These are phyloP conservation scores for Phyllotreta striolata DNA, from an alignment of 2,888 invertebrate species.

Conservation along the genomic window DNA sequence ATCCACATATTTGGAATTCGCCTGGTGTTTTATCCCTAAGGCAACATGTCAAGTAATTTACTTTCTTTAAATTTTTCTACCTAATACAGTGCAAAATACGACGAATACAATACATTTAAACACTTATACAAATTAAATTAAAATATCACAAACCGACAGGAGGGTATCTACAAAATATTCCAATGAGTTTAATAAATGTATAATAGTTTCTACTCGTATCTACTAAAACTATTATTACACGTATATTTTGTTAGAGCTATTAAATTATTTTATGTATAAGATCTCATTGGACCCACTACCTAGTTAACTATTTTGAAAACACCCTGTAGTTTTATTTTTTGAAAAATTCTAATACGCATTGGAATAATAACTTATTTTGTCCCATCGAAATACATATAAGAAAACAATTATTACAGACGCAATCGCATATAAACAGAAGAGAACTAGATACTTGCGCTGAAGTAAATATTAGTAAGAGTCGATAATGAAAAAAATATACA, in stretches of 20 bases:
- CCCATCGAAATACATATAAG: neutral
- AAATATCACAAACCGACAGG: constrained; percentile 21
- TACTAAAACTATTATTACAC: constrained; percentile 1
- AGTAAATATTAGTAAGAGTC: no score
- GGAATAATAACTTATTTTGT: constrained; percentile 1
- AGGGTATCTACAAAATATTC: constrained; percentile 22
- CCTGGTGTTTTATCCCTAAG: no score
- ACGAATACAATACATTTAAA: no score
- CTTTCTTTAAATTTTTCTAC: no score
- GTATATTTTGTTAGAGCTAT: neutral
- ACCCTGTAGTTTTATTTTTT: constrained; percentile 14
- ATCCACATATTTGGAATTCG: no score
- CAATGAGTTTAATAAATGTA: constrained; percentile 7
- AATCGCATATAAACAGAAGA: no score
- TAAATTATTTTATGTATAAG: neutral
- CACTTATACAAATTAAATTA: neutral
- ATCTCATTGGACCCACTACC: constrained; percentile 17
- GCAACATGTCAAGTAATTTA: no score
- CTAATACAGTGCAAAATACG: no score
- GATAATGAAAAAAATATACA: no score
- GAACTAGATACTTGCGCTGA: no score
- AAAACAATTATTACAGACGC: no score
- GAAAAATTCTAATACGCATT: neutral
- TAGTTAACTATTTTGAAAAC: constrained; percentile 11
- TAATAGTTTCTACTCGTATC: neutral